phyloP scores from a whole-genome alignment of 2,113 vertebrate genomes.

The Cercopithecus mona region DNA sequence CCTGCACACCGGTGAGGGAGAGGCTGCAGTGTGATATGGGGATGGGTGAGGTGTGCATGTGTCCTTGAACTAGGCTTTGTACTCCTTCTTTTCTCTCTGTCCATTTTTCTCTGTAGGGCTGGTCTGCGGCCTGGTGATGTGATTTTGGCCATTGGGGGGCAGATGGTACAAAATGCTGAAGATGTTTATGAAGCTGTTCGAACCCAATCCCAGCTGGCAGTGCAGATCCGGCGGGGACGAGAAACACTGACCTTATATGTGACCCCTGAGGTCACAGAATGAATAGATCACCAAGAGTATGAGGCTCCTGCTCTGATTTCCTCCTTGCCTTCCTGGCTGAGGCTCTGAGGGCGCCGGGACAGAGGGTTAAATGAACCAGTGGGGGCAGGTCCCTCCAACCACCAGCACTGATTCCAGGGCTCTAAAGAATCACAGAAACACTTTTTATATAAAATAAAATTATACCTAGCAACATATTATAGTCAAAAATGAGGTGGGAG shows the following conservation, averaged over 20 bases:
- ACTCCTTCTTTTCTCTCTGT: accelerated
- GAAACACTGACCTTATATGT: constrained; percentile 89
- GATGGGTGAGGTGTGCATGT: not conserved
- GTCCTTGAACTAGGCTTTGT: not conserved
- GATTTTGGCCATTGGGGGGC: constrained; percentile 86
- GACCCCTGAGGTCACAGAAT: constrained; percentile 90
- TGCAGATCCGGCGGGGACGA: constrained; percentile 87
- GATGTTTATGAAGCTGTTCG: constrained; percentile 92
- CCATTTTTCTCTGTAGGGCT: constrained; percentile 73
- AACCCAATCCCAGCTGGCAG: constrained; percentile 87
- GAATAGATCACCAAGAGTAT: constrained; percentile 16
- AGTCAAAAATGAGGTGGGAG: constrained; percentile 44
- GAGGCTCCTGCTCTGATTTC: constrained; percentile 22
- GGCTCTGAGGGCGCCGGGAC: constrained; percentile 2
- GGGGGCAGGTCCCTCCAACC: constrained; percentile 67
- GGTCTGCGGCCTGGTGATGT: constrained; percentile 87
- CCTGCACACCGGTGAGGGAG: constrained; percentile 91
- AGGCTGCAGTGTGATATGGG: not conserved
- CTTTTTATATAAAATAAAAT: constrained; percentile 83
- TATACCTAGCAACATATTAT: constrained; percentile 70
- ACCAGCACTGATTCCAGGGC: constrained; percentile 55
- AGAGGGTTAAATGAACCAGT: constrained; percentile 24
- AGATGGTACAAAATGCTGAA: constrained; percentile 86
- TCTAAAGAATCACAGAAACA: constrained; percentile 65
- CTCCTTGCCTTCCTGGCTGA: not conserved